Evolutionary conservation across 2,797 vertebrate genomes (phyloP), one percentile per base, ranked within the genome.

Genomic region (Tamandua tetradactyla): DNA sequence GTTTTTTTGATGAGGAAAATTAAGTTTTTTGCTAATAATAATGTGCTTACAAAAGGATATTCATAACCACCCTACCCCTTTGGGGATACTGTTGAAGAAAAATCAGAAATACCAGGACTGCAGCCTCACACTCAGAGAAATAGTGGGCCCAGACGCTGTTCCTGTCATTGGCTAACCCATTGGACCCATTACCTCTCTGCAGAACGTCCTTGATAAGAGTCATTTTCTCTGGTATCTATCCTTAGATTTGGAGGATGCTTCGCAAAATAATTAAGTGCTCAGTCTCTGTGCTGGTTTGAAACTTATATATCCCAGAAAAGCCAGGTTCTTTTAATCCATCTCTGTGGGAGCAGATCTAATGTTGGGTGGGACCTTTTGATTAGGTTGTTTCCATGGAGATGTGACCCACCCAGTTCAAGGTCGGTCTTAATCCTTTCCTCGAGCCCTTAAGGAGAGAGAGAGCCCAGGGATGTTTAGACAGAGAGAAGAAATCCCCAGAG

Each of bases 1-100:
- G 64, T 66, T 78, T 37, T 83, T 68, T 59, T 79, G 68, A 87
- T 76, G 49, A 95, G 68, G 74, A 76, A 87, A 93, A 88, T 84
- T 78, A 78, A 82, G 52, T 35, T 27, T 92, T 76, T 42, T 84
- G 59, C 57, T 89, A 85, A 75, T 89, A 82, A 94, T 61, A 6
- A 87, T 68, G 40, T 35, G 25, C 47, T 92, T 68, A 93, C 9
- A 79, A 68, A 35, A 61, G 14, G 80, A 83, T 88, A 81, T 88
- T 88, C 44, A 62, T 80, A 72, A 49, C 15, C 10, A 9, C 44
- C n/a, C 27, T n/a, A n/a, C 86, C 35, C 37, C 4, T 5, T 47
- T 49, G 2, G 5, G 84, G 27, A 14, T 49, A 78, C 27, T 80
- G 14, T 20, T 52, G 30, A 95, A 88, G 57, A 49, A 72, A 85